Percentiles rank a stretch among this genome's conserved stretches.
Evolutionary conservation across 1,140 invertebrate species (phyloP).

Genomic region (Drosophila guanche): DNA sequence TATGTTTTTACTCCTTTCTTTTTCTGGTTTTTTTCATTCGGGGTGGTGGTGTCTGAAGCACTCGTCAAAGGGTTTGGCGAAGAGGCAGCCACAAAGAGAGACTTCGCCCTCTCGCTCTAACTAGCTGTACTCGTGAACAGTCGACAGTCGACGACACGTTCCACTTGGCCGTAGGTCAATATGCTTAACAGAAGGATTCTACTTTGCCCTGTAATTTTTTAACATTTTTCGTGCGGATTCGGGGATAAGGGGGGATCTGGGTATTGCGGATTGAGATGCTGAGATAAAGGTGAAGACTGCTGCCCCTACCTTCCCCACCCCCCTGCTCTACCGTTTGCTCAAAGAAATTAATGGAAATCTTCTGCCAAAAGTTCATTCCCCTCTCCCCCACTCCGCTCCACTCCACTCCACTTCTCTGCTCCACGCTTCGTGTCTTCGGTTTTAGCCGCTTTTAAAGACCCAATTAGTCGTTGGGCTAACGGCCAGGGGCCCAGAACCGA

Average conservation of each 20-base stretch:
- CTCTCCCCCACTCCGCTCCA: neutral
- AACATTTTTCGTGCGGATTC: slow-evolving; percentile 47
- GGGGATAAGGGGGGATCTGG: neutral
- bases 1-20: slow-evolving; percentile 9
- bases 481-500: slow-evolving; percentile 47
- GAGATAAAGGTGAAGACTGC: slow-evolving; percentile 48
- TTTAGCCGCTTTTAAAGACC: slow-evolving; percentile 43
- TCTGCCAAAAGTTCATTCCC: slow-evolving; percentile 54
- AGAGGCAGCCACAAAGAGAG: slow-evolving; percentile 9
- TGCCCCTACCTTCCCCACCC: slow-evolving; percentile 22
- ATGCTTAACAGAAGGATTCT: slow-evolving; percentile 51
- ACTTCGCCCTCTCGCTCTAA: slow-evolving; percentile 61
- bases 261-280: slow-evolving; percentile 8
- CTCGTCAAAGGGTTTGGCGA: slow-evolving; percentile 66
- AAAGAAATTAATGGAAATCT: slow-evolving; percentile 60
- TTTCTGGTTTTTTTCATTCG: slow-evolving; percentile 5
- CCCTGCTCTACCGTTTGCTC: slow-evolving; percentile 27
- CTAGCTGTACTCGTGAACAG: slow-evolving; percentile 61
- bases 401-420: too few relatives aligned
- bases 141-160: slow-evolving; percentile 52
- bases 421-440: neutral
- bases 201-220: slow-evolving; percentile 72
- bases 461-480: slow-evolving; percentile 62
- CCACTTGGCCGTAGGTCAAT: slow-evolving; percentile 66
- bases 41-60: neutral